Conservation (phyloP, 2,888 invertebrate species). For the Drosophila robusta region DNA sequence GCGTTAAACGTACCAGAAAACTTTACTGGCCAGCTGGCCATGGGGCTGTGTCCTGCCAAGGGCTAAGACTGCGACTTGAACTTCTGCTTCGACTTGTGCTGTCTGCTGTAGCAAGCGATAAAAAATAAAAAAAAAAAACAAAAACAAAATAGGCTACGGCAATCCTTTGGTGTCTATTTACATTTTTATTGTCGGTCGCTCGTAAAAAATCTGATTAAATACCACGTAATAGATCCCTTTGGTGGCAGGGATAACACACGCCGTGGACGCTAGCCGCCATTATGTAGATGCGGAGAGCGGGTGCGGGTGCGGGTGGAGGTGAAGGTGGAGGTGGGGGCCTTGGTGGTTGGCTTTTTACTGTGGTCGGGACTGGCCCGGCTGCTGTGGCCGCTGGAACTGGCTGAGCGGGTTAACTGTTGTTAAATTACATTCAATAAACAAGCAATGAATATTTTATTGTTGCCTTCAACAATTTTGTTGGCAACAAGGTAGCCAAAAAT, state of each 20-base stretch:
- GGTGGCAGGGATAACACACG: slow-evolving; percentile 35
- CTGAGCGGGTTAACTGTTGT: slow-evolving; percentile 78
- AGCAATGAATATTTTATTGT: slow-evolving; percentile 85
- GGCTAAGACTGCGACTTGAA: slow-evolving; percentile 17
- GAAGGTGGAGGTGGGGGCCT: not conserved
- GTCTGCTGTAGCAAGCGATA: slow-evolving; percentile 10
- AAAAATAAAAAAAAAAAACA: slow-evolving; percentile 19
- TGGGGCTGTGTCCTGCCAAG: slow-evolving; percentile 3
- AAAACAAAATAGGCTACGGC: slow-evolving; percentile 31
- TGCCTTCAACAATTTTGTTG: slow-evolving; percentile 54
- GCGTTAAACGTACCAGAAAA: slow-evolving; percentile 71
- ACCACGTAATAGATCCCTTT: slow-evolving; percentile 79
- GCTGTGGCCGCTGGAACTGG: slow-evolving; percentile 7
- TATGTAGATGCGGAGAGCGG: slow-evolving; percentile 5
- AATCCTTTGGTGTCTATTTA: slow-evolving; percentile 80
- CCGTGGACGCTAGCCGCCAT: slow-evolving; percentile 18
- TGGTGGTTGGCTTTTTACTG: slow-evolving; percentile 35
- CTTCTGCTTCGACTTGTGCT: not conserved
- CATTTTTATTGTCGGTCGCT: slow-evolving; percentile 78
- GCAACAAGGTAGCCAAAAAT: slow-evolving; percentile 63
- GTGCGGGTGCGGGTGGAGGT: not conserved
- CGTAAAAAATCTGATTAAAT: slow-evolving; percentile 81
- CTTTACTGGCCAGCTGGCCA: slow-evolving; percentile 48
- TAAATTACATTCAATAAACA: slow-evolving; percentile 84
- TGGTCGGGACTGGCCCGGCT: slow-evolving; percentile 45